Percentiles rank a stretch among this genome's conserved stretches.
phyloP scores from a whole-genome alignment of 1,140 invertebrate species.

The Venturia canescens region DNA sequence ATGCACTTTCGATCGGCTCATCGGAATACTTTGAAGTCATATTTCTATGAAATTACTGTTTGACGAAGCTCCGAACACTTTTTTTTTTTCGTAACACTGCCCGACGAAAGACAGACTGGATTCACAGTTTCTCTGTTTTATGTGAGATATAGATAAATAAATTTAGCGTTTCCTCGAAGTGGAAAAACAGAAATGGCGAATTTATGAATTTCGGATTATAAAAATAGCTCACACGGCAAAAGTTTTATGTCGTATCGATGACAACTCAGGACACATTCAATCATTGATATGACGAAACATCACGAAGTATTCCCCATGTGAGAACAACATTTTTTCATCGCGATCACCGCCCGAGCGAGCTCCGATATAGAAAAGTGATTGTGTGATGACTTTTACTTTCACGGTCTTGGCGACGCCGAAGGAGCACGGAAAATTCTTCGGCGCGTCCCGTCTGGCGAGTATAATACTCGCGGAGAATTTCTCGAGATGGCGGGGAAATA shows the following conservation, averaged over 20 bases:
- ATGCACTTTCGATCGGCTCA: background rate
- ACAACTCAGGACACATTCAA: too few relatives aligned
- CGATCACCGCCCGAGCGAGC: background rate
- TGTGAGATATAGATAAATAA: too few relatives aligned
- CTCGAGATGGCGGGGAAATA: background rate
- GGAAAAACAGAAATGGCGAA: too few relatives aligned
- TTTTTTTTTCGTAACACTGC: too few relatives aligned
- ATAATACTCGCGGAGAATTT: slow-evolving; percentile 24
- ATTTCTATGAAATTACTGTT: background rate
- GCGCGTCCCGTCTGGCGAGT: slow-evolving; percentile 40
- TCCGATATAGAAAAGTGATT: slow-evolving; percentile 9
- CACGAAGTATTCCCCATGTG: background rate
- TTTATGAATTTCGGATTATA: too few relatives aligned
- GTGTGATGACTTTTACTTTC: slow-evolving; percentile 63
- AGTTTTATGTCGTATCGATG: background rate
- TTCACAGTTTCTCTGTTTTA: too few relatives aligned
- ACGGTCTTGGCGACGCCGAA: slow-evolving; percentile 52
- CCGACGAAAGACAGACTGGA: too few relatives aligned
- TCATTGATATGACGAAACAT: background rate
- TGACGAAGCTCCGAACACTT: too few relatives aligned
- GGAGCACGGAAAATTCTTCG: slow-evolving; percentile 7
- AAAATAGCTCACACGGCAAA: background rate
- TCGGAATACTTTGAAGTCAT: too few relatives aligned
- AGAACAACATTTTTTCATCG: background rate
- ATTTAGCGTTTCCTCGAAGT: too few relatives aligned